These are phyloP conservation scores for Redunca redunca DNA, from an alignment of 2,113 vertebrate genomes.

Conservation along the genomic window DNA sequence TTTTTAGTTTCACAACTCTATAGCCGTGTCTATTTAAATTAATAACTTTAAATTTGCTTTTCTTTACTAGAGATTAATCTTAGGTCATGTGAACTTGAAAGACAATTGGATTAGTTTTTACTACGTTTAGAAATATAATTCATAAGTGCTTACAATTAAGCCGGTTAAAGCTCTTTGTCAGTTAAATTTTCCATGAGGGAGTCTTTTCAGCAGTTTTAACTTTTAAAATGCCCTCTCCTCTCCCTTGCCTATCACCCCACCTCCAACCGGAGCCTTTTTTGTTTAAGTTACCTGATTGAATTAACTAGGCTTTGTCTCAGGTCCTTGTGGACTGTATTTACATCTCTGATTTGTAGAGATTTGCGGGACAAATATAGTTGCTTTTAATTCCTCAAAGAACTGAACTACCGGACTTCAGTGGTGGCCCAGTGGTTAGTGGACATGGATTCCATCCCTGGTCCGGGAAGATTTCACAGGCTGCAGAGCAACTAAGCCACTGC, in stretches of 20 bases:
- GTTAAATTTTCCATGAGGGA: not conserved
- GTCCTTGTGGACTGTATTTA: not conserved
- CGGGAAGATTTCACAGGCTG: not conserved
- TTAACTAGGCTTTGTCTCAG: not conserved
- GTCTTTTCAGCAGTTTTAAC: not conserved
- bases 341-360: not conserved
- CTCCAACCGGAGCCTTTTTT: not conserved
- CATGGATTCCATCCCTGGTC: not conserved
- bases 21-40: not conserved
- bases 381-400: not conserved
- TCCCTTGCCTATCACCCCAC: not conserved
- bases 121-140: not conserved
- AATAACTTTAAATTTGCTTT: not conserved
- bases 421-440: not conserved
- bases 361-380: not conserved
- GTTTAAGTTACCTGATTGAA: not conserved
- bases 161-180: not conserved
- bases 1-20: not conserved
- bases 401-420: not conserved
- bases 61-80: not conserved
- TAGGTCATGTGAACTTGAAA: not conserved
- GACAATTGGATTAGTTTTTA: not conserved
- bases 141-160: not conserved
- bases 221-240: not conserved
- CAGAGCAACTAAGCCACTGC: not conserved